Evolutionary conservation across 53 echinoderm and acorn worm genomes (phyloP).

Genomic region (Hippasteria phrygiana): DNA sequence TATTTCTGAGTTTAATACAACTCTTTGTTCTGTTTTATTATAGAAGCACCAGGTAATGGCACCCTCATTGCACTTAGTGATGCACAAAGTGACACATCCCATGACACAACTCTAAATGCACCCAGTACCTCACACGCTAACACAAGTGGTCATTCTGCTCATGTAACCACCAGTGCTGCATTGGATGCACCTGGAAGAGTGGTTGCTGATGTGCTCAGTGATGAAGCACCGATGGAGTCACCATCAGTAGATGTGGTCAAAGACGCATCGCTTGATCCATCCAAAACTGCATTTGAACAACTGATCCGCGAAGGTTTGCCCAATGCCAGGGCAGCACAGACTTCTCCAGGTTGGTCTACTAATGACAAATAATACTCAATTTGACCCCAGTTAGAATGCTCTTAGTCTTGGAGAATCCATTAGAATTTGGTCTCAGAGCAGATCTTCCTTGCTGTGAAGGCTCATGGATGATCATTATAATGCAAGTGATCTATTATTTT

Average conservation of each 20-base stretch:
- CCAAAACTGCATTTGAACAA: slow-evolving; percentile 23
- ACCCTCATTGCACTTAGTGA: slow-evolving; percentile 10
- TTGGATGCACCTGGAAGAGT: not conserved
- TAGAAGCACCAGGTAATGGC: slow-evolving; percentile 32
- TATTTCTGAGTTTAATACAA: too few relatives aligned
- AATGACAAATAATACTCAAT: not conserved
- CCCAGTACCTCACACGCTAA: slow-evolving; percentile 40
- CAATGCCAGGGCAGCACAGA: slow-evolving; percentile 38
- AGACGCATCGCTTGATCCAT: not conserved
- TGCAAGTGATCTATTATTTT: too few relatives aligned
- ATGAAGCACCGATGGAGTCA: slow-evolving; percentile 59
- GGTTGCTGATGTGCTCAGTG: not conserved
- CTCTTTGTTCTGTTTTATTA: not conserved
- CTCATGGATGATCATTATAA: too few relatives aligned
- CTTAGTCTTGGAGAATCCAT: too few relatives aligned
- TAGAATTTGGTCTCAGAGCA: too few relatives aligned
- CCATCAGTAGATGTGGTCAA: not conserved
- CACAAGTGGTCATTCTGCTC: slow-evolving; percentile 1
- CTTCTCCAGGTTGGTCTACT: slow-evolving; percentile 40
- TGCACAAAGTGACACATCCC: slow-evolving; percentile 4
- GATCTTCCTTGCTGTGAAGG: too few relatives aligned
- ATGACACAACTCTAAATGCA: slow-evolving; percentile 13
- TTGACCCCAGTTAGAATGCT: too few relatives aligned
- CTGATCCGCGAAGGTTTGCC: slow-evolving; percentile 25
- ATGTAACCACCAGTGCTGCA: not conserved